phyloP scores from a whole-genome alignment of 2,888 invertebrate genomes.

The Xylota segnis region DNA sequence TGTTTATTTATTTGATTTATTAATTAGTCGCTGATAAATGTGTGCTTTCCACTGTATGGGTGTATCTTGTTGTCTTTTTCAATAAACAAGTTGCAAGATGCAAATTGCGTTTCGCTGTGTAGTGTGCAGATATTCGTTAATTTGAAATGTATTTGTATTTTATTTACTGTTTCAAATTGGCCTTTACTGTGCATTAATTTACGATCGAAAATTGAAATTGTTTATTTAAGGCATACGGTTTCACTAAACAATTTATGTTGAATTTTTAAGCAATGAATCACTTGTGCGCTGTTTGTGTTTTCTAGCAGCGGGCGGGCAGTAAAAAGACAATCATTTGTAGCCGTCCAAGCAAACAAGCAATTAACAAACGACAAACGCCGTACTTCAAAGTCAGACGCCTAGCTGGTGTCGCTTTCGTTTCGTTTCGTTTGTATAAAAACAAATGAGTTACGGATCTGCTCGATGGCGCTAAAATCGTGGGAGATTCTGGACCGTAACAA shows the following conservation, averaged over 20 bases:
- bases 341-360: conserved; percentile 2
- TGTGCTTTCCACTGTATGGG: background rate
- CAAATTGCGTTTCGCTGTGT: background rate
- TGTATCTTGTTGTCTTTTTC: background rate
- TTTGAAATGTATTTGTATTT: conserved; percentile 4
- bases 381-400: background rate
- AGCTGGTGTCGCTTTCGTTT: background rate
- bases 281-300: background rate
- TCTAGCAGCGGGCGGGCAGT: background rate
- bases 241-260: background rate
- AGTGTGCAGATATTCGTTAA: no score
- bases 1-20: conserved; percentile 1
- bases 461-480: background rate
- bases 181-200: background rate
- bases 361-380: conserved; percentile 7
- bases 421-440: background rate
- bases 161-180: background rate
- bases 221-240: background rate
- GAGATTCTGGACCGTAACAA: background rate
- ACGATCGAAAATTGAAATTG: background rate
- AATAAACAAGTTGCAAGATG: background rate
- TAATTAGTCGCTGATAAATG: conserved; percentile 1
- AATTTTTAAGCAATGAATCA: background rate
- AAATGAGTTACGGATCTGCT: background rate
- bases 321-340: conserved; percentile 15